Evolutionary conservation across 2,113 vertebrate genomes (phyloP), one percentile per base, ranked within the genome.

Genomic region (Apeltes quadracus): DNA sequence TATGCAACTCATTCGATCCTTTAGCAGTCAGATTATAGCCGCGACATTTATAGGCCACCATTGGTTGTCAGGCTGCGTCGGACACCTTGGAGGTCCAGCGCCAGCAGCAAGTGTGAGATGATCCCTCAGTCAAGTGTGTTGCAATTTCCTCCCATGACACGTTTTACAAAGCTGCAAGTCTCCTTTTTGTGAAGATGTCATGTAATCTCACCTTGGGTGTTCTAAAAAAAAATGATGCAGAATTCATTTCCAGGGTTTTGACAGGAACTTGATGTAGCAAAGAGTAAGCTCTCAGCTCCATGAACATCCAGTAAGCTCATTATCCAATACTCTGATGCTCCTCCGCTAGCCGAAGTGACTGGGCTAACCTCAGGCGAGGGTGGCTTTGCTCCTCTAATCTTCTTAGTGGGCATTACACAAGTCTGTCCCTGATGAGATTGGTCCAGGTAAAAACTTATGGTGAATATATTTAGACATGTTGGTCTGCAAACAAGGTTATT

Each of bases 361-460:
- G 76, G 78, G 71, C 83, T 89, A 90, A 90, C 90, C 85, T 88
- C 69, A 76, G 76, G 80, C 84, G 84, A 87, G 86, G 82, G 66
- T 92, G 90, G 88, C 91, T 92, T 93, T 93, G 85, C 72, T 74
- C 69, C 85, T 27, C 61, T 90, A 91, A 94, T 93, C 94, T 84
- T 92, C 92, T 94, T 92, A 93, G 69, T 20, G 36, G 78, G 92
- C 64, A 92, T 94, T 94, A 93, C 83, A 84, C 81, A 92, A 94
- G 93, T 92, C 92, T 92, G 90, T 87, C 87, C 91, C 79, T 90
- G 88, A 92, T 92, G 84, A 88, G 87, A 89, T 66, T 84, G 75
- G 83, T 78, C 43, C 80, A 81, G 78, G 75, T 76, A 78, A 90
- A 86, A 85, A 81, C 23, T 36, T 66, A 43, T 18, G 23, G 1